Evolutionary conservation across 2,113 vertebrate species (phyloP).

Genomic region (Macroglossus sobrinus): DNA sequence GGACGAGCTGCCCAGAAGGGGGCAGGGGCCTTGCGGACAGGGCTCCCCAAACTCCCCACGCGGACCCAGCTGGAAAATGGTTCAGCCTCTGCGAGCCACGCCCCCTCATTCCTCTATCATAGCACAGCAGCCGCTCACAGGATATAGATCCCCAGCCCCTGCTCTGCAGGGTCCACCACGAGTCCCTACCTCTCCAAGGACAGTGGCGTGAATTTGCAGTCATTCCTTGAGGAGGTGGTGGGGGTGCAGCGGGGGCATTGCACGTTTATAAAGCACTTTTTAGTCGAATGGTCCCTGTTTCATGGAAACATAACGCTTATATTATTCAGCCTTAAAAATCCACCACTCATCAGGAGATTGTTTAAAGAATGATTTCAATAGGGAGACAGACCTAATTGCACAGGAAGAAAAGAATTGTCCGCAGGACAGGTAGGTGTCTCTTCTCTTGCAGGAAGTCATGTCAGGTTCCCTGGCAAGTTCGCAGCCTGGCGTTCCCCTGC

Average conservation of each 20-base stretch:
- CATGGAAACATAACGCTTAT: conserved; percentile 12
- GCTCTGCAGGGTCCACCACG: background rate
- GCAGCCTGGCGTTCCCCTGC: background rate
- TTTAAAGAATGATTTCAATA: conserved; percentile 55
- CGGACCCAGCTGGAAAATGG: too few species aligned
- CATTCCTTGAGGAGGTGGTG: background rate
- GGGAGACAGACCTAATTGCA: conserved; percentile 58
- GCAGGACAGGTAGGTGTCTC: background rate
- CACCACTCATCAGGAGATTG: conserved; percentile 59
- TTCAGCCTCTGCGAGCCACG: accelerated
- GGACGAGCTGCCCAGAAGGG: too few species aligned
- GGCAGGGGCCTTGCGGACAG: background rate
- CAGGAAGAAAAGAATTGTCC: conserved; percentile 55
- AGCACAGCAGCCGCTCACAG: background rate
- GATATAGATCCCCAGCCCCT: accelerated
- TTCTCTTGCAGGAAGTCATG: background rate
- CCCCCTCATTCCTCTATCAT: background rate
- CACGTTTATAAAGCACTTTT: conserved; percentile 19
- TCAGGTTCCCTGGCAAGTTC: conserved; percentile 45
- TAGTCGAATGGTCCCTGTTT: background rate
- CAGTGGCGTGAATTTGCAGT: background rate
- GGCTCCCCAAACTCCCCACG: accelerated
- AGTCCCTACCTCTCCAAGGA: background rate
- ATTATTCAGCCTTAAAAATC: conserved; percentile 71
- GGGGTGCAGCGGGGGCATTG: background rate